These are phyloP conservation scores for Drosophila equinoxialis DNA, from an alignment of 1,140 invertebrate species.

Conservation along the genomic window DNA sequence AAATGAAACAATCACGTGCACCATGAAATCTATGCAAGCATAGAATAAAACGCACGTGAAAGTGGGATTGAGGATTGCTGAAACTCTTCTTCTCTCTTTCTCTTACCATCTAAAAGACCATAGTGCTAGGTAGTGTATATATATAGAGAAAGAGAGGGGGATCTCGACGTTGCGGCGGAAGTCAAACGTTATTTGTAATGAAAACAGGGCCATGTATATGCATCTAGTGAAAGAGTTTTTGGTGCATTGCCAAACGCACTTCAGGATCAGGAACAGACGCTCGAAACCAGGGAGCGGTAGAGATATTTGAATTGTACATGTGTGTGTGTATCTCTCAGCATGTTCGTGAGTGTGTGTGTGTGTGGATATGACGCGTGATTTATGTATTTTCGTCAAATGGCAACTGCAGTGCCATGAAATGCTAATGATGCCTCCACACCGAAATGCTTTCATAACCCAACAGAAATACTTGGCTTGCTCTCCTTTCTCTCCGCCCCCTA, in stretches of 20 bases:
- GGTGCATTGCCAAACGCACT: constrained; percentile 78
- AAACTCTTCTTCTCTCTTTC: constrained; percentile 1
- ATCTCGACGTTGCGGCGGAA: constrained; percentile 61
- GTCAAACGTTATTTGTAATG: constrained; percentile 81
- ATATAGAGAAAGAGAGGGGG: not conserved
- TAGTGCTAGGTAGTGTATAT: no score
- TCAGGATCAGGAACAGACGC: constrained; percentile 44
- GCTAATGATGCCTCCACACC: constrained; percentile 72
- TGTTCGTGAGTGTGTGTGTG: constrained; percentile 42
- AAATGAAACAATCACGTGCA: constrained; percentile 80
- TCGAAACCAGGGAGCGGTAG: constrained; percentile 4
- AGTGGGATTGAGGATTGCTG: constrained; percentile 61
- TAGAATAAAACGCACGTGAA: constrained; percentile 75
- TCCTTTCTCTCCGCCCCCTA: not conserved
- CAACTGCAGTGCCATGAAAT: constrained; percentile 76
- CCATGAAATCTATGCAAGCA: constrained; percentile 77
- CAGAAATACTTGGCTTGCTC: constrained; percentile 36
- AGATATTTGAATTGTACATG: constrained; percentile 71
- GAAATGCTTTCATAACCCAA: constrained; percentile 71
- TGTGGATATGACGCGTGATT: constrained; percentile 81
- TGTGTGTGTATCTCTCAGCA: constrained; percentile 4
- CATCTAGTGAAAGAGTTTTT: constrained; percentile 39
- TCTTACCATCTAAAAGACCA: no score
- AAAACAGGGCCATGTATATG: constrained; percentile 78
- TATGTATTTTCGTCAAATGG: constrained; percentile 81